These are phyloP conservation scores for Augochlora pura DNA, from an alignment of 1,140 invertebrate species.

Conservation along the genomic window DNA sequence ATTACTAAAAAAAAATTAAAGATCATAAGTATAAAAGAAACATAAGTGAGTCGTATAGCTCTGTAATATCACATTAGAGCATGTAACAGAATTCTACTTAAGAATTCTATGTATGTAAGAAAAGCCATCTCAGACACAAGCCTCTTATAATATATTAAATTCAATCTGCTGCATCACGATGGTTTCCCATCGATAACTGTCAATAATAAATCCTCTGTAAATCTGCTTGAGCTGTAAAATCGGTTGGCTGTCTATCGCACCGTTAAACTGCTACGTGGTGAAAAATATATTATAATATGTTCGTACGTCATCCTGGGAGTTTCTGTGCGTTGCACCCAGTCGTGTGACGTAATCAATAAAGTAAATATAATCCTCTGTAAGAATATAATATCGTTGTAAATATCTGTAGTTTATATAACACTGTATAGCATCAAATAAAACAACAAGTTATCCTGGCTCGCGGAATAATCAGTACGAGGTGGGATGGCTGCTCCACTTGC, in stretches of 20 bases:
- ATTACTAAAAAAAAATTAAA: background rate
- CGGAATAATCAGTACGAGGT: constrained; percentile 80
- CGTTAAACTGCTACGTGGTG: constrained; percentile 72
- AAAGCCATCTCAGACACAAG: constrained; percentile 60
- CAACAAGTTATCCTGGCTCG: constrained; percentile 79
- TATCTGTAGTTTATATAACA: constrained; percentile 82
- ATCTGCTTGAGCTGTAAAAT: constrained; percentile 78
- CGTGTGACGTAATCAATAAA: constrained; percentile 71
- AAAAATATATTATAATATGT: constrained; percentile 78
- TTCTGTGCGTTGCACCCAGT: constrained; percentile 49
- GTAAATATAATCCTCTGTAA: constrained; percentile 82
- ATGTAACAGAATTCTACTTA: constrained; percentile 27
- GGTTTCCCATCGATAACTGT: constrained; percentile 79
- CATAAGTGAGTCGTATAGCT: constrained; percentile 1
- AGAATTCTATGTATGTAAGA: constrained; percentile 6
- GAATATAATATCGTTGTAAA: constrained; percentile 82
- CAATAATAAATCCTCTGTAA: constrained; percentile 79
- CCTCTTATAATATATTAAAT: constrained; percentile 73
- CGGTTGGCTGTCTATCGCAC: constrained; percentile 78
- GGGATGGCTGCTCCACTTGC: constrained; percentile 80
- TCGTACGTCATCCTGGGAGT: constrained; percentile 47
- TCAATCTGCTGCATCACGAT: constrained; percentile 78
- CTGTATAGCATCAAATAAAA: constrained; percentile 81
- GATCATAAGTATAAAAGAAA: background rate
- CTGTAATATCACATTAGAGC: constrained; percentile 46